Base-by-base conservation (phyloP, 2,888 invertebrate genomes). In the Epiblema foenella region DNA sequence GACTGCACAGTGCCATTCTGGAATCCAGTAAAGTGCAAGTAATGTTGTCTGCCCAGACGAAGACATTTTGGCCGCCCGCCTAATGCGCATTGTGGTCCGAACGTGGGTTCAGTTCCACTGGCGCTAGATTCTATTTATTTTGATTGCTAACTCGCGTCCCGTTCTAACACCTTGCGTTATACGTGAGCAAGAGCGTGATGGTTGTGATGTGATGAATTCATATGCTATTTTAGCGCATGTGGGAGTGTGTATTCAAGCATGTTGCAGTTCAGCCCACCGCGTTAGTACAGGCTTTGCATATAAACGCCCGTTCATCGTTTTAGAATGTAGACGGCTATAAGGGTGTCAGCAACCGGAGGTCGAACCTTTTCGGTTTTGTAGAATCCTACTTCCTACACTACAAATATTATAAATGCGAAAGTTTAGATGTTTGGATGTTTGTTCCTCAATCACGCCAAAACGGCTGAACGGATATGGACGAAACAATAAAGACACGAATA, bases 21-120 rank as follows among this genome's bases (percentile, higher is more conserved):
- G 64, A 39, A 64, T 39, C 64, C 39, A 39, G 52, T 56, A 60
- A 70, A 59, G 52, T 65, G 56, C 69, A 46, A 59, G 65, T 65
- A 70, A 70, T 54, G 59, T 59, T 33, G 78, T 76, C 79, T 78
- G 78, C 77, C 76, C 78, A 74, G 77, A 84, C 79, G 78, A 81
- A 85, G 83, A 83, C 82, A 82, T 85, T 87, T 84, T 88, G 87
- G 88, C 85, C 72, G 69, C 74, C 75, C 76, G 85, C 86, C 87
- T 85, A 88, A 87, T 78, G 66, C 74, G 75, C 75, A 75, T 75
- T 72, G 75, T 65, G 54, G 76, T 52, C 17, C 57, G 46, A 66
- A 66, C n/a, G 8, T 15, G 15, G n/a, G n/a, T n/a, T 12, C 46
- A 46, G n/a, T 46, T n/a, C n/a, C 15, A 5, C n/a, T 12, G n/a